phyloP scores from a whole-genome alignment of 2,797 vertebrate species.

The Sciurus carolinensis region DNA sequence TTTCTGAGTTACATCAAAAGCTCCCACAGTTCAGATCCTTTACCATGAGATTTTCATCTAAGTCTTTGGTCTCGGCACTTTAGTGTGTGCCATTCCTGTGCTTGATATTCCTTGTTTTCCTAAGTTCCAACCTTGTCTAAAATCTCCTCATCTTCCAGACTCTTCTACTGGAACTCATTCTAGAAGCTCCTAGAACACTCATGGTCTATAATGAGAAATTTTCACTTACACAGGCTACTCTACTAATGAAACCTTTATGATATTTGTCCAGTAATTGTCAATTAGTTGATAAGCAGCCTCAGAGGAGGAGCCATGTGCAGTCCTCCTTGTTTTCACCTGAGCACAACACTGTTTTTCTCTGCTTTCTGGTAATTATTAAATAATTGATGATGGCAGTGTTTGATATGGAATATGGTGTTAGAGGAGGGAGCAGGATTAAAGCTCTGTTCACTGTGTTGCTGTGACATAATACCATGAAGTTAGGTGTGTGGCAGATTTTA shows the following conservation, averaged over 20 bases:
- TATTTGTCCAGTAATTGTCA: neutral
- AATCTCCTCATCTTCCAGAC: neutral
- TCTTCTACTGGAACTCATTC: constrained; percentile 23
- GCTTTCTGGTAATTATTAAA: neutral
- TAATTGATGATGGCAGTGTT: constrained; percentile 57
- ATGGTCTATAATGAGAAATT: neutral
- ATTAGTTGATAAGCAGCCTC: neutral
- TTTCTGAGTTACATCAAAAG: neutral
- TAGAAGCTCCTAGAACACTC: neutral
- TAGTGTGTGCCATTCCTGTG: neutral
- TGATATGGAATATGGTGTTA: neutral
- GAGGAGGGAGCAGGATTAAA: neutral
- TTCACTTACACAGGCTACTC: neutral
- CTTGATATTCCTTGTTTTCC: neutral
- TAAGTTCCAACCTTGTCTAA: neutral
- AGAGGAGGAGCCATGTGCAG: neutral
- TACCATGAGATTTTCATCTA: neutral
- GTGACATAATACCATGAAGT: constrained; percentile 8
- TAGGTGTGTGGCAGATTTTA: constrained; percentile 45
- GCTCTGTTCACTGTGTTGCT: neutral
- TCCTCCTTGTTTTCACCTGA: constrained; percentile 19
- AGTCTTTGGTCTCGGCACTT: neutral
- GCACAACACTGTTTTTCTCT: neutral
- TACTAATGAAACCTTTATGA: constrained; percentile 16
- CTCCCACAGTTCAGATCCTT: neutral